These are phyloP conservation scores for Varecia variegata DNA, from an alignment of 2,797 vertebrate species.

Conservation along the genomic window DNA sequence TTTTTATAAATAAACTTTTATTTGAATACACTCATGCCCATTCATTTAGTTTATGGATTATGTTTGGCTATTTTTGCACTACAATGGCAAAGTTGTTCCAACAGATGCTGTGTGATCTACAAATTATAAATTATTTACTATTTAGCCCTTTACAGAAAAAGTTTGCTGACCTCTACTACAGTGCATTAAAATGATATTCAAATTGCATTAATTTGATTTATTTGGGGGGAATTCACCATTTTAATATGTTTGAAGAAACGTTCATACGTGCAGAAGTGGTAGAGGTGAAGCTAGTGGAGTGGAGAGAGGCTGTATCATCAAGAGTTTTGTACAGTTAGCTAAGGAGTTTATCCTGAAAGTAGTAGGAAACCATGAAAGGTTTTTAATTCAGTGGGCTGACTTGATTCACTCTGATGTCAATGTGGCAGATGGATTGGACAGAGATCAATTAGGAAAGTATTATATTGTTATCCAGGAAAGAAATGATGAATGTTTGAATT, in stretches of 20 bases:
- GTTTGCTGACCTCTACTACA: neutral
- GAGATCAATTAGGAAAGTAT: neutral
- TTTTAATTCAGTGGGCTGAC: neutral
- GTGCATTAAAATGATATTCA: neutral
- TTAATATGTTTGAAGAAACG: neutral
- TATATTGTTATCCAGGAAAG: neutral
- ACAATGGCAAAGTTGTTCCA: neutral
- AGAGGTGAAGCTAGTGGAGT: neutral
- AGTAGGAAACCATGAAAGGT: neutral
- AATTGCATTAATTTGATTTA: neutral
- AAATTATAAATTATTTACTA: neutral
- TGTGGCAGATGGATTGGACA: neutral
- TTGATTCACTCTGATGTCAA: neutral
- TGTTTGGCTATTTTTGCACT: neutral
- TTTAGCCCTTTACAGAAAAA: neutral
- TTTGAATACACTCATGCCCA: neutral
- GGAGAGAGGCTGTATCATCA: neutral
- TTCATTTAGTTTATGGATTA: constrained; percentile 9
- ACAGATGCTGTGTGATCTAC: neutral
- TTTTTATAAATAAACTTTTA: constrained; percentile 21
- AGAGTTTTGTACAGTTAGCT: neutral
- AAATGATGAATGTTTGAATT: neutral
- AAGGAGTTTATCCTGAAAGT: neutral
- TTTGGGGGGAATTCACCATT: neutral
- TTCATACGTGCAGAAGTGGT: neutral